Conservation (phyloP, 2,888 invertebrate species). For the Eutolmus rufibarbis region DNA sequence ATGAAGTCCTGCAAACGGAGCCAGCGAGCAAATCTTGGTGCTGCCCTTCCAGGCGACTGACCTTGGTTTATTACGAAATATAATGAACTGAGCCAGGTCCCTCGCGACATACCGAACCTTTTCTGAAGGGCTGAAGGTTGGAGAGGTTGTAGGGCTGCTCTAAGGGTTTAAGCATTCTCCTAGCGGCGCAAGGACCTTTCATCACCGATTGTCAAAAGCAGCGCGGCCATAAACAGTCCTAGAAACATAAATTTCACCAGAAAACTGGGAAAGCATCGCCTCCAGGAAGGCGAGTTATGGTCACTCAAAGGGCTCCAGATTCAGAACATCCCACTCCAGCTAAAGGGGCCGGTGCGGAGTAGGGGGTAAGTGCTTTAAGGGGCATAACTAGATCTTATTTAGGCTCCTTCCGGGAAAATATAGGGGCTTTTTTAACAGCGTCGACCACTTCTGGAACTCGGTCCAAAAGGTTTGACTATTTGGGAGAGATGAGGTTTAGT, state of each 20-base stretch:
- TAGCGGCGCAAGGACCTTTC: neutral
- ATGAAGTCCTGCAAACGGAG: neutral
- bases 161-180: neutral
- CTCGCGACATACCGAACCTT: neutral
- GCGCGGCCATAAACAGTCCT: neutral
- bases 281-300: constrained; percentile 19
- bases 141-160: neutral
- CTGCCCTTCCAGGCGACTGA: neutral
- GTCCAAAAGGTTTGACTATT: neutral
- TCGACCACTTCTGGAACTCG: neutral
- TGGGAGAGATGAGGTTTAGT: neutral
- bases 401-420: neutral
- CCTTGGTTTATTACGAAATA: neutral
- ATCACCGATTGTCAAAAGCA: constrained; percentile 26
- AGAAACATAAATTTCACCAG: constrained; percentile 19
- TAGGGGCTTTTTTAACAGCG: neutral
- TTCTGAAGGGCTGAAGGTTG: neutral
- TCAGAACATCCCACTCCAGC: neutral
- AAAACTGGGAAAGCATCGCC: constrained; percentile 15
- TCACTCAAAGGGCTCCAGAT: neutral
- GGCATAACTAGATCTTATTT: constrained; percentile 14
- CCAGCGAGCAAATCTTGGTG: neutral
- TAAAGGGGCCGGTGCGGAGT: neutral
- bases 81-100: neutral
- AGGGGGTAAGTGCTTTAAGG: neutral